A percentile compares a stretch with the other conserved stretches of the same genome.
Evolutionary conservation across 2,113 vertebrate species (phyloP).

Genomic region (Syrrhaptes paradoxus): DNA sequence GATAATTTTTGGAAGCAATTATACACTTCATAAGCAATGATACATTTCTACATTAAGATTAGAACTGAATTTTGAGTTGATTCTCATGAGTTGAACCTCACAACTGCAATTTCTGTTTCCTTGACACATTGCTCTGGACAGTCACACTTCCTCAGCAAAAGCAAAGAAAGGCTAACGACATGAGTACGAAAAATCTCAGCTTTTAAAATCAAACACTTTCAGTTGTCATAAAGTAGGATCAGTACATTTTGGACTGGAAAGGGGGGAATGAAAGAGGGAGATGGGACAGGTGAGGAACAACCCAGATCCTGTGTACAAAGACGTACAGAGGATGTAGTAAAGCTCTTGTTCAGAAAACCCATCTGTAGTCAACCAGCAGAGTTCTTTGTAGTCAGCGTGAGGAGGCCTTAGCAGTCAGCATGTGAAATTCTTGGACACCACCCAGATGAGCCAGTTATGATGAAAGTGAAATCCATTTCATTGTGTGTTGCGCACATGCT

Average conservation of each 20-base stretch:
- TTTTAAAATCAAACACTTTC: background rate
- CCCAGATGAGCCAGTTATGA: too few relatives aligned
- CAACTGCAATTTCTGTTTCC: background rate
- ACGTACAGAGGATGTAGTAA: background rate
- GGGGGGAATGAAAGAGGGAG: background rate
- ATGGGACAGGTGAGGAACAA: background rate
- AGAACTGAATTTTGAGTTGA: background rate
- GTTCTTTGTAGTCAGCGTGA: too few relatives aligned
- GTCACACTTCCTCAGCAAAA: background rate
- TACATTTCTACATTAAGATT: background rate
- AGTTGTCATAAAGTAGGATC: background rate
- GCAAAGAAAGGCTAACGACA: fast-evolving
- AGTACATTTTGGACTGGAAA: background rate
- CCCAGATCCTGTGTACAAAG: fast-evolving
- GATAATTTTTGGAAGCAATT: background rate
- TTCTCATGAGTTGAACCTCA: background rate
- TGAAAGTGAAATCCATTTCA: too few relatives aligned
- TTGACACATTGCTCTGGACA: background rate
- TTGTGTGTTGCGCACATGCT: too few relatives aligned
- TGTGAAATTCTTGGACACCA: too few relatives aligned
- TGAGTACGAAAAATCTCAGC: background rate
- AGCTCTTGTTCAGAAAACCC: background rate
- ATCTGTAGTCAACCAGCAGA: too few relatives aligned
- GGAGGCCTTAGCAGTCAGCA: too few relatives aligned
- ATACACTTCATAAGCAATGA: background rate